Conservation (phyloP, 2,113 vertebrate genomes). For the Chamaetylas fuelleborni region DNA sequence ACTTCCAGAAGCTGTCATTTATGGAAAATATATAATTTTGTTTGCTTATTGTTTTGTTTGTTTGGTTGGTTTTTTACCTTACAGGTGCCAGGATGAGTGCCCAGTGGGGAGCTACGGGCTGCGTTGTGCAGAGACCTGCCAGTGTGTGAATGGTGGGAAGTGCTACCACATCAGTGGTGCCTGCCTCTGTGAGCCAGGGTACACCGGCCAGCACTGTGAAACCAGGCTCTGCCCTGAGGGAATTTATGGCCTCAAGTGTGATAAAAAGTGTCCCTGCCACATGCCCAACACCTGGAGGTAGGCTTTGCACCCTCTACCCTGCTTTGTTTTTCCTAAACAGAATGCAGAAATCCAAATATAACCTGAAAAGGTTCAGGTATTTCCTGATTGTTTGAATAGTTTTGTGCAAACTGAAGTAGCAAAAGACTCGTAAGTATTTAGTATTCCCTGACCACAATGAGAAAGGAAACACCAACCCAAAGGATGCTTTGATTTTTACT, state of each 20-base stretch:
- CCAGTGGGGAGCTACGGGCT: constrained; percentile 84
- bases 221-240: constrained; percentile 84
- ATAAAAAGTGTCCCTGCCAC: constrained; percentile 87
- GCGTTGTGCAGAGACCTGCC: constrained; percentile 82
- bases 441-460: neutral
- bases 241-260: constrained; percentile 87
- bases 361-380: neutral
- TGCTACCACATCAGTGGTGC: constrained; percentile 90
- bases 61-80: neutral
- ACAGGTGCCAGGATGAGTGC: constrained; percentile 93
- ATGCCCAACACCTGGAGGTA: constrained; percentile 85
- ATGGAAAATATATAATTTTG: neutral
- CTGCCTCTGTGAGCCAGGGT: constrained; percentile 90
- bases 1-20: neutral
- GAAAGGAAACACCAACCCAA: neutral
- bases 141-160: constrained; percentile 84
- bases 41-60: neutral
- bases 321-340: neutral
- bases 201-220: constrained; percentile 84
- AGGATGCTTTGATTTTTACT: neutral
- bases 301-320: neutral
- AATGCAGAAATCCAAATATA: neutral
- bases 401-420: neutral
- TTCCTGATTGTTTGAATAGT: neutral
- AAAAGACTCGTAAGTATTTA: neutral